A percentile compares a stretch with the other conserved stretches of the same genome.
Conservation (phyloP, 2,888 invertebrate species). For the Caenorhabditis sinica region DNA sequence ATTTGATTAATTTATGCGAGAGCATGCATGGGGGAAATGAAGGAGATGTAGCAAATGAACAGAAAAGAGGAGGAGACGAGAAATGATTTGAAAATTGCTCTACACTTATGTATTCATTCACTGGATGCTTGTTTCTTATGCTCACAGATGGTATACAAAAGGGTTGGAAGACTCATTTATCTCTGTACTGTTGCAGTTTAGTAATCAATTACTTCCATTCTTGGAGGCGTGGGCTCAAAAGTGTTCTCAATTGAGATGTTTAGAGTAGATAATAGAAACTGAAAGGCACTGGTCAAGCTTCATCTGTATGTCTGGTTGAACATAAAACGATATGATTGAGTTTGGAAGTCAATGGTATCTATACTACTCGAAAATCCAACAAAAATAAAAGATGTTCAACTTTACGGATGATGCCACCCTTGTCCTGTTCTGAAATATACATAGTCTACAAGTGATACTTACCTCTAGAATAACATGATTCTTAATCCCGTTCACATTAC, state of each 20-base stretch:
- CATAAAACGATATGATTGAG: too few species aligned
- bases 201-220: constrained; percentile 2
- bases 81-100: constrained; percentile 45
- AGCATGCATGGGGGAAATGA: not conserved
- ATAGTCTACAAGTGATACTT: not conserved
- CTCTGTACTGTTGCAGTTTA: not conserved
- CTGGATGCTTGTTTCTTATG: constrained; percentile 34
- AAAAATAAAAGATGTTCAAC: too few species aligned
- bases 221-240: too few species aligned
- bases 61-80: not conserved
- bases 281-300: too few species aligned
- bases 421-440: too few species aligned
- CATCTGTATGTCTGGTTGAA: too few species aligned
- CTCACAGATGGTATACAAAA: constrained; percentile 47
- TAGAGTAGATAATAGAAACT: too few species aligned
- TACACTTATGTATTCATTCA: constrained; percentile 31
- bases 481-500: constrained; percentile 23
- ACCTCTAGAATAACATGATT: constrained; percentile 27
- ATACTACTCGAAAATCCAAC: too few species aligned
- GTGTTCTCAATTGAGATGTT: too few species aligned
- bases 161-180: not conserved
- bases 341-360: too few species aligned
- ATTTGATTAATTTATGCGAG: constrained; percentile 61
- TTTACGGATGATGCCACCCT: too few species aligned
- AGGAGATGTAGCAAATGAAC: constrained; percentile 49